These are phyloP conservation scores for Deilephila elpenor DNA, from an alignment of 2,888 invertebrate genomes.

Conservation along the genomic window DNA sequence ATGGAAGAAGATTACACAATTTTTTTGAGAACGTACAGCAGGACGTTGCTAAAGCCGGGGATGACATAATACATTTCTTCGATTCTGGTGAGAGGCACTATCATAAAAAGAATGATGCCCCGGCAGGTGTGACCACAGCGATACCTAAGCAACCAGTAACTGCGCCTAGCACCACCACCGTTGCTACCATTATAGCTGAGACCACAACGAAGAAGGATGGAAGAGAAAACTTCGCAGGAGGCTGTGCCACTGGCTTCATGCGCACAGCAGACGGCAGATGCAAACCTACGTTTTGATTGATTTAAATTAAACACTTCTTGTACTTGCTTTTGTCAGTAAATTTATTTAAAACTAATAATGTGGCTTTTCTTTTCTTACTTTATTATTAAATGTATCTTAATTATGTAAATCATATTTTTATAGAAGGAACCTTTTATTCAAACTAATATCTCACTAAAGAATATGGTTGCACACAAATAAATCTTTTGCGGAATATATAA, in stretches of 20 bases:
- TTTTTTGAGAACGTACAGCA: conserved; percentile 54
- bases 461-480: too few relatives aligned
- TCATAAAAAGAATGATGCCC: background rate
- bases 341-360: background rate
- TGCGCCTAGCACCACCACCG: conserved; percentile 32
- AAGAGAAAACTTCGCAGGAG: conserved; percentile 63
- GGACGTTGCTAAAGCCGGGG: conserved; percentile 45
- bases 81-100: conserved; percentile 37
- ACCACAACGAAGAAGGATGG: conserved; percentile 54
- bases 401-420: too few relatives aligned
- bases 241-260: conserved; percentile 62
- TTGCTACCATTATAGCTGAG: conserved; percentile 33
- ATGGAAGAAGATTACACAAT: conserved; percentile 50
- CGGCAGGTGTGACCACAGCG: background rate
- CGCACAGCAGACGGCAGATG: conserved; percentile 72
- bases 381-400: background rate
- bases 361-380: background rate
- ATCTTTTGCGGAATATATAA: too few relatives aligned
- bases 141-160: conserved; percentile 30
- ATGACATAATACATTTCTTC: conserved; percentile 50
- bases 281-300: conserved; percentile 52
- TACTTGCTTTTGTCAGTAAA: conserved; percentile 7
- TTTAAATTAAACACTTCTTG: background rate
- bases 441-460: too few relatives aligned
- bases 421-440: too few relatives aligned